phyloP scores from a whole-genome alignment of 1,140 invertebrate species.

The Halyomorpha halys region DNA sequence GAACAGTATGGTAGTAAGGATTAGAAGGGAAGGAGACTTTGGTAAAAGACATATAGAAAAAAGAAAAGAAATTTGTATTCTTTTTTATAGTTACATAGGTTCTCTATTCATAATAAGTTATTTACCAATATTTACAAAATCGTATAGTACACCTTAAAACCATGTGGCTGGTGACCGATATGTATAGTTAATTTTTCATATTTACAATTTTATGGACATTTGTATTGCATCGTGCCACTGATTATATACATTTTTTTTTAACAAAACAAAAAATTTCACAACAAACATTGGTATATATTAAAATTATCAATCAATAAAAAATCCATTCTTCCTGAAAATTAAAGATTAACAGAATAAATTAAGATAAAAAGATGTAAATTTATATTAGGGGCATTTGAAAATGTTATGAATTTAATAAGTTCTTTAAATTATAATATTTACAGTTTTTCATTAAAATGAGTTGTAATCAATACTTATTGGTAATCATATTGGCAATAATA shows the following conservation, averaged over 20 bases:
- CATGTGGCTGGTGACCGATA: slow-evolving; percentile 11
- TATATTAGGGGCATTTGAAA: no score
- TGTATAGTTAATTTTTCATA: slow-evolving; percentile 7
- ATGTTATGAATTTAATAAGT: no score
- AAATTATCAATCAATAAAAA: no score
- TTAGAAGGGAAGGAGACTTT: no score
- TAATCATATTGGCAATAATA: no score
- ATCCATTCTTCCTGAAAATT: no score
- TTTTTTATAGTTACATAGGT: slow-evolving; percentile 3
- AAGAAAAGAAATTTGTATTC: slow-evolving; percentile 9
- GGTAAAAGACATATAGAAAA: neutral
- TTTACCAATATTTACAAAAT: slow-evolving; percentile 16
- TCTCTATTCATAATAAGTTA: neutral
- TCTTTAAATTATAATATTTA: no score
- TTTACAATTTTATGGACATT: neutral
- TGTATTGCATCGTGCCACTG: slow-evolving; percentile 18
- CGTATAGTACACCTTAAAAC: slow-evolving; percentile 12
- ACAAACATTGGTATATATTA: neutral
- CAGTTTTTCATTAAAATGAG: no score
- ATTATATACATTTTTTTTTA: neutral
- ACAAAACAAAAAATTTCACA: slow-evolving; percentile 5
- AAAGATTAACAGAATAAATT: no score
- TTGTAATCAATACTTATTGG: no score
- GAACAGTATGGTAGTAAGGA: no score
- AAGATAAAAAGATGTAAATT: no score